Base-by-base conservation (phyloP, 1,140 invertebrate genomes). In the Drosophila parvula region DNA sequence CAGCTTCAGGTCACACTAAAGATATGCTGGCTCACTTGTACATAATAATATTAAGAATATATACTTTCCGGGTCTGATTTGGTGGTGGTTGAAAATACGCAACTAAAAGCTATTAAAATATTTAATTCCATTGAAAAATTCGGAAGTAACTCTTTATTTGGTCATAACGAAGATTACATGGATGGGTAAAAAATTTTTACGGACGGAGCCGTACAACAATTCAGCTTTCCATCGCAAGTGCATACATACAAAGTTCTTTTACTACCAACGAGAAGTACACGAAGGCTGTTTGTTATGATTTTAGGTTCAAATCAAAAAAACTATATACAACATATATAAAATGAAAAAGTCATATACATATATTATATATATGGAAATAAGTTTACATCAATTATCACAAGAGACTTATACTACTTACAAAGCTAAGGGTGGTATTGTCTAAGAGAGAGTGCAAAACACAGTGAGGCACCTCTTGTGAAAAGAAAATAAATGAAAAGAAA, bases 21-120 rank as follows among this genome's bases (percentile, higher is more conserved):
- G 6, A 27, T 43, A 22, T 74, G 69, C 62, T 56, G 45, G 34
- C 59, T 78, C 74, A 74, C 75, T 44, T 44, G 57, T 34, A 30
- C 18, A 11, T 18, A 5, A 48, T 22, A 5, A 48, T 22, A 22
- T 0, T 12, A 32, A 50, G 5, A 50, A 32, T 32, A 50, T 50
- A 16, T 50, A 3, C 7, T 30, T 30, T 30, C 7, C 30, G 18
- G 16, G 7, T 6, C 12, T 3, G 34, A 27, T 38, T 22, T 53
- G 32, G 5, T 38, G 34, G 34, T 38, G 38, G 14, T 40, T 40
- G 3, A 40, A 36, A 40, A 40, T 40, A 40, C 6, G 7, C 14
- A 7, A n/a, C n/a, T n/a, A n/a, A 40, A 40, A 40, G 14, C 11
- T 14, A 14, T 40, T 40, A 40, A 40, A 40, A 7, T 47, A 27